Evolutionary conservation across 2,113 vertebrate species (phyloP).

Genomic region (Halcyon malimbica): DNA sequence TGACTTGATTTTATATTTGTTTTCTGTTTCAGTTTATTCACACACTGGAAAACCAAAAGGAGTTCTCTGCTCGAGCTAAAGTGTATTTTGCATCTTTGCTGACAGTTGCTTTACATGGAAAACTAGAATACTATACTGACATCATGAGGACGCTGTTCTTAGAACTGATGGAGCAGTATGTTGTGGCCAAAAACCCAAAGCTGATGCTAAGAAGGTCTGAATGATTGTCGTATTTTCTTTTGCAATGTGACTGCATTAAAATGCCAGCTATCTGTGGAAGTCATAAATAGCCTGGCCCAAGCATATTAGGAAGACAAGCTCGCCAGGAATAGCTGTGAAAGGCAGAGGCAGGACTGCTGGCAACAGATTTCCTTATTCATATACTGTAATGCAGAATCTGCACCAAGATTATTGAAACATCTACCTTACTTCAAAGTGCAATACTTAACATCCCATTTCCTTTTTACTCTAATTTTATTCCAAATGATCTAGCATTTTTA

Average conservation of each 20-base stretch:
- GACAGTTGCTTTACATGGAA: constrained; percentile 95
- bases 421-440: not conserved
- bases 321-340: not conserved
- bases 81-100: constrained; percentile 94
- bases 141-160: constrained; percentile 95
- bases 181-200: constrained; percentile 96
- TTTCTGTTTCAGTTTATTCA: constrained; percentile 88
- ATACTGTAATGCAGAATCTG: not conserved
- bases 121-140: constrained; percentile 96
- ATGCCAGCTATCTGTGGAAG: not conserved
- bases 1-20: not conserved
- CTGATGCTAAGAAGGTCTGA: constrained; percentile 94
- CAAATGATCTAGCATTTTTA: not conserved
- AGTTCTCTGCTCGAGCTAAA: constrained; percentile 91
- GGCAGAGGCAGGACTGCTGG: not conserved
- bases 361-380: not conserved
- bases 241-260: not conserved
- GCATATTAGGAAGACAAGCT: not conserved
- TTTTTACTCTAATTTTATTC: constrained; percentile 1
- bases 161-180: constrained; percentile 95
- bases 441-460: not conserved
- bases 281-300: not conserved
- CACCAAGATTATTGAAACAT: not conserved
- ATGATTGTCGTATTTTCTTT: constrained; percentile 10
- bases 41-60: constrained; percentile 90